Percentiles rank a stretch among this genome's conserved stretches.
These are phyloP conservation scores for Zonotrichia albicollis DNA, from an alignment of 2,797 vertebrate species.

Conservation along the genomic window DNA sequence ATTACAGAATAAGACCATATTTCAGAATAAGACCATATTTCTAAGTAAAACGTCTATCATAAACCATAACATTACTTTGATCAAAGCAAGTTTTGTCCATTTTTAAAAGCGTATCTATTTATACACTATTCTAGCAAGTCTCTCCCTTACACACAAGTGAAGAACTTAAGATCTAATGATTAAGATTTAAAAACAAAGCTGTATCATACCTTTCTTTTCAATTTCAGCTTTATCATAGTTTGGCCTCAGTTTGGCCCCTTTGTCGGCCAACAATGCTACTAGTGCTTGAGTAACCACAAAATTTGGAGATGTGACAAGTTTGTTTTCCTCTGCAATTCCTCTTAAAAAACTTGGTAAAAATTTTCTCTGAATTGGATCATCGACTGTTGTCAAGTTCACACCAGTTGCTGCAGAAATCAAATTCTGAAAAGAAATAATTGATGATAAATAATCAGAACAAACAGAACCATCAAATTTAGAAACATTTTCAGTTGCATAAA, in stretches of 20 bases:
- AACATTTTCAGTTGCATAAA: not conserved
- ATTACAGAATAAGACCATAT: not conserved
- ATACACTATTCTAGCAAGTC: not conserved
- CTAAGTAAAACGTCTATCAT: not conserved
- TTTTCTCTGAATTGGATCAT: constrained; percentile 95
- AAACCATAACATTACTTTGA: not conserved
- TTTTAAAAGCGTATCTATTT: not conserved
- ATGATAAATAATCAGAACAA: not conserved
- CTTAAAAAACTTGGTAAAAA: constrained; percentile 96
- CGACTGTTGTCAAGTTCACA: constrained; percentile 95
- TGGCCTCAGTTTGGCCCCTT: constrained; percentile 91
- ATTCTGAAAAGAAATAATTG: constrained; percentile 79
- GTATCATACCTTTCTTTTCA: constrained; percentile 91
- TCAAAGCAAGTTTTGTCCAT: not conserved
- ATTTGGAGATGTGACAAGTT: constrained; percentile 95
- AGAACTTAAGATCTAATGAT: not conserved
- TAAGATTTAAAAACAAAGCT: not conserved
- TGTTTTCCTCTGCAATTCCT: constrained; percentile 95
- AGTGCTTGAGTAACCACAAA: constrained; percentile 98
- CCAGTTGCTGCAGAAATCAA: constrained; percentile 97
- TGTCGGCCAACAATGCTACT: constrained; percentile 94
- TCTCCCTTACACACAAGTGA: not conserved
- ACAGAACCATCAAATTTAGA: not conserved
- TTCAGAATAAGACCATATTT: not conserved
- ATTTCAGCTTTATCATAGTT: constrained; percentile 91